Conservation (phyloP, 2,113 vertebrate genomes). For the Chlorodrepanis virens region DNA sequence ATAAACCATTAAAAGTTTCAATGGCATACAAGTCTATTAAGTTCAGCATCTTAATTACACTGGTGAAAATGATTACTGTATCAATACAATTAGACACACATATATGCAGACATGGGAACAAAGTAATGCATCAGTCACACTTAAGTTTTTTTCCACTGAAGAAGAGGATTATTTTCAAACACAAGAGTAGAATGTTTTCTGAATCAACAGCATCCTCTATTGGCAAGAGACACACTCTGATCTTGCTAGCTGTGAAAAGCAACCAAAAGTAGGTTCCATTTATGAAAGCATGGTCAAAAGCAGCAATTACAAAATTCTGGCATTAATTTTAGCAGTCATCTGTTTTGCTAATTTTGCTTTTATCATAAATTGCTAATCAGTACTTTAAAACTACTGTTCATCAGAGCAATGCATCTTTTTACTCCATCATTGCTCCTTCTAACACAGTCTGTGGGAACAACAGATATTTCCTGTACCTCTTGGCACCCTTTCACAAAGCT, state of each 20-base stretch:
- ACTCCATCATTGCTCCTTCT: background rate
- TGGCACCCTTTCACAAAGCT: background rate
- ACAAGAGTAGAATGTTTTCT: background rate
- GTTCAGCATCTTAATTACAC: background rate
- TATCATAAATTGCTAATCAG: background rate
- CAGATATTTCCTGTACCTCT: background rate
- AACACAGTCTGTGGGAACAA: background rate
- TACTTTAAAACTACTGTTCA: background rate
- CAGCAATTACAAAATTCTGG: background rate
- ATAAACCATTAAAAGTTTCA: background rate
- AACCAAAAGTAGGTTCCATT: background rate
- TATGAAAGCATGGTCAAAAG: background rate
- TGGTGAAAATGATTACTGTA: background rate
- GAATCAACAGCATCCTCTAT: conserved; percentile 32
- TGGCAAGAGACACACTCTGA: background rate
- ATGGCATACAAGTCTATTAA: background rate
- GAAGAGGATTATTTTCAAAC: background rate
- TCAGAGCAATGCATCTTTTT: background rate
- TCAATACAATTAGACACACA: background rate
- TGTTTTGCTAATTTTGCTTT: background rate
- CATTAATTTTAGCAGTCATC: background rate
- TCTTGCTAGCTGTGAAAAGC: background rate
- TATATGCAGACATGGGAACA: background rate
- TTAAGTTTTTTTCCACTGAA: background rate
- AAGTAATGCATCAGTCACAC: background rate